Percentiles rank a stretch among this genome's conserved stretches.
phyloP scores from a whole-genome alignment of 2,113 vertebrate genomes.

The Pollachius pollachius region DNA sequence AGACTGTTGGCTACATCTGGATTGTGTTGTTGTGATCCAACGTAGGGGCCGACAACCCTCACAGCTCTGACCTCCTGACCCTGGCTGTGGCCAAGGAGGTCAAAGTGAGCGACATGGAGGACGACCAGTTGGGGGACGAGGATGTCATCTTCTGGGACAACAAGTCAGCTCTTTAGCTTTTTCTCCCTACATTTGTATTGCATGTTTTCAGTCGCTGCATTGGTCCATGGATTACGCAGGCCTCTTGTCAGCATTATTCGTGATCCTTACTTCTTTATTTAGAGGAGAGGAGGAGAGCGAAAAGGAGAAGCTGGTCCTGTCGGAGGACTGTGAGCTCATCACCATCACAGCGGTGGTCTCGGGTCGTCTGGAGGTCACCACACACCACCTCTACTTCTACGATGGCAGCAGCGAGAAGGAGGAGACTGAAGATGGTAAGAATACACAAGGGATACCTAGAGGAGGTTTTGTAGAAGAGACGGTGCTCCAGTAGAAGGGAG shows the following conservation, averaged over 20 bases:
- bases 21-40: not conserved
- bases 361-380: conserved; percentile 91
- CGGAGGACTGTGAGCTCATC: conserved; percentile 96
- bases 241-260: not conserved
- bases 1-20: too few species aligned
- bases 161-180: conserved; percentile 75
- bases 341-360: conserved; percentile 86
- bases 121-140: conserved; percentile 90
- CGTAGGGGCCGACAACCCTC: conserved; percentile 83
- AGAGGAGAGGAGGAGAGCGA: conserved; percentile 86
- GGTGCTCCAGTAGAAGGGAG: not conserved
- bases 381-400: conserved; percentile 93
- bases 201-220: not conserved
- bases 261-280: conserved; percentile 13
- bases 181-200: not conserved
- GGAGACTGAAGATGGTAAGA: conserved; percentile 91
- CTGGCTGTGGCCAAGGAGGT: conserved; percentile 93
- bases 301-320: conserved; percentile 90
- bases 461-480: not conserved
- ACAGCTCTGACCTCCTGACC: conserved; percentile 78
- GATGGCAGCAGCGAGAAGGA: conserved; percentile 88
- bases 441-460: not conserved
- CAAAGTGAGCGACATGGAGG: conserved; percentile 89
- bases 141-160: conserved; percentile 81
- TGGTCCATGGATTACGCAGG: not conserved